These are phyloP conservation scores for Brassicogethes aeneus DNA, from an alignment of 2,888 invertebrate species.

Conservation along the genomic window DNA sequence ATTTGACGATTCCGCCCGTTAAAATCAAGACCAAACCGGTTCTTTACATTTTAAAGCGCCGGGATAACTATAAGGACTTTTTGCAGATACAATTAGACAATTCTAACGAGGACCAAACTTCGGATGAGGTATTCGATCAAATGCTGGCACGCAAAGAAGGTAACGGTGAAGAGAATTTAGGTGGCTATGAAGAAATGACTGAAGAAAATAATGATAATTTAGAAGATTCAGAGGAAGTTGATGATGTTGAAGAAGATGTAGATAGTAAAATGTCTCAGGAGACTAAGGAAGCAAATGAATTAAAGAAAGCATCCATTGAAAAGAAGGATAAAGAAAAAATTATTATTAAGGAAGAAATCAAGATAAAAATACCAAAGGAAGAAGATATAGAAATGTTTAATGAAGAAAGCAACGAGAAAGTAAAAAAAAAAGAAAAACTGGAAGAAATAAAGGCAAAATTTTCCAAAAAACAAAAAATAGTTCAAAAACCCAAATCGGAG, in stretches of 20 bases:
- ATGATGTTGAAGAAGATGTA: background rate
- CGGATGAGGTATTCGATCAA: constrained; percentile 6
- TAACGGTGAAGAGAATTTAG: constrained; percentile 1
- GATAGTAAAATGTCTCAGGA: constrained; percentile 8
- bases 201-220: background rate
- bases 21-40: constrained; percentile 76
- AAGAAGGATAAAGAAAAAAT: constrained; percentile 5
- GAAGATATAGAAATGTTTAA: constrained; percentile 6
- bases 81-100: constrained; percentile 29
- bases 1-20: constrained; percentile 67
- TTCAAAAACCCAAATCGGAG: too few relatives aligned
- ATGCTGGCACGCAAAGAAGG: background rate
- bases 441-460: too few relatives aligned
- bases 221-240: background rate
- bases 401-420: too few relatives aligned
- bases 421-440: too few relatives aligned
- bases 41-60: constrained; percentile 67
- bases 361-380: constrained; percentile 1
- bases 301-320: constrained; percentile 2
- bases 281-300: constrained; percentile 5
- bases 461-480: too few relatives aligned
- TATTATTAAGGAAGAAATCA: too few relatives aligned
- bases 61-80: constrained; percentile 47
- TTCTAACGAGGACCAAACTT: constrained; percentile 3
- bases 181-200: background rate